Percentiles rank a stretch among this genome's conserved stretches.
Evolutionary conservation across 2,113 vertebrate genomes (phyloP).

Genomic region (Rhea americana): DNA sequence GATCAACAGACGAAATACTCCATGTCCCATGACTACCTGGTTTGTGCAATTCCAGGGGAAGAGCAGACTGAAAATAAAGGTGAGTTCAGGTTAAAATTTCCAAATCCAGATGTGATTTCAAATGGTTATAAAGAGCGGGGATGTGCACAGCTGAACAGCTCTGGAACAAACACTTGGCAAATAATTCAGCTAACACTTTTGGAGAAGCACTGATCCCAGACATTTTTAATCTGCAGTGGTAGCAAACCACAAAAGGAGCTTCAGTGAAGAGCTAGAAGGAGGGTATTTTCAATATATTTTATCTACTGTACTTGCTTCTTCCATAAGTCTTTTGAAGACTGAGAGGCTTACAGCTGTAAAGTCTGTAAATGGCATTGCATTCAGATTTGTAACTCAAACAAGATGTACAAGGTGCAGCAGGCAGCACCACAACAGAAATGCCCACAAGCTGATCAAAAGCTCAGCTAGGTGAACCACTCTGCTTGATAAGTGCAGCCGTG

Average conservation of each 20-base stretch:
- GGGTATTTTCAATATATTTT: neutral
- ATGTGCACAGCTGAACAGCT: neutral
- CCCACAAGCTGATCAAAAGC: neutral
- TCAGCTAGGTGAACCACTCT: neutral
- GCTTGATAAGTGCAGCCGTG: neutral
- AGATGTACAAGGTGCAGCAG: neutral
- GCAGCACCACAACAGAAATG: neutral
- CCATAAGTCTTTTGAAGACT: neutral
- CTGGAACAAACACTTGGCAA: neutral
- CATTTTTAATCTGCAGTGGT: neutral
- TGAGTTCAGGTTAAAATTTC: neutral
- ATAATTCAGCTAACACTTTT: neutral
- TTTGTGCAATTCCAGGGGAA: neutral
- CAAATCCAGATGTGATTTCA: neutral
- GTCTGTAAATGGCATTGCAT: neutral
- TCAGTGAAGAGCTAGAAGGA: neutral
- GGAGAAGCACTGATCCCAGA: neutral
- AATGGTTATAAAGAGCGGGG: neutral
- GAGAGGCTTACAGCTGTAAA: neutral
- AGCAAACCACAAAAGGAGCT: neutral
- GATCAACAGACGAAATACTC: neutral
- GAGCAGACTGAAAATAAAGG: neutral
- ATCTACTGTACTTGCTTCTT: neutral
- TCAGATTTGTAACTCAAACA: neutral
- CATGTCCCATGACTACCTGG: accelerated